Base-by-base conservation (phyloP, 2,888 invertebrate species). In the Nomada flava region DNA sequence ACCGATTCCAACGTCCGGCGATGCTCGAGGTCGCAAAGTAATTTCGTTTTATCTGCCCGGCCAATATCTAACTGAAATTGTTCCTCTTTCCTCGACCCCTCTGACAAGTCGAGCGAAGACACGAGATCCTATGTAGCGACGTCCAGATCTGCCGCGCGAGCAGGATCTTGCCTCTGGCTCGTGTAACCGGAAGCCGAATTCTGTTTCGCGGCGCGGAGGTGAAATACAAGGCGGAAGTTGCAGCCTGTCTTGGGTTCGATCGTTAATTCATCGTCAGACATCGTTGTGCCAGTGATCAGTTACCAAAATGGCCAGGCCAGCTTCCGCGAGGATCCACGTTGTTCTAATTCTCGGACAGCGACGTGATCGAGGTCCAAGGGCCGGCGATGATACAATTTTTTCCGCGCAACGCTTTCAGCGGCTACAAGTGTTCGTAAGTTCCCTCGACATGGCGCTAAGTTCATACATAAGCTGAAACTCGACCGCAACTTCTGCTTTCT, bases 41-140 rank as follows among this genome's bases (percentile, higher is more conserved):
- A 90, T 90, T 91, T 89, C 84, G 88, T 88, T 90, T 89, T 90
- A 89, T 89, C 89, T 88, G 83, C 64, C 84, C 72, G 81, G 69
- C 71, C 76, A 75, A 79, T 87, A 84, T 87, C 87, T 84, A 69
- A 68, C 84, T 79, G 74, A 86, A 86, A 87, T 86, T 88, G 85
- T 86, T 86, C 78, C 79, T 55, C 65, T 64, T 71, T 83, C 64
- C 72, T 65, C 69, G 70, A 42, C 60, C 62, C 50, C 50, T 68
- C 55, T 68, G 72, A 73, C 79, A 69, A 80, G 53, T 69, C 44
- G 55, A 50, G 20, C 69, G n/a, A 69, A 20, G 52, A 44, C 42
- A 52, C 60, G 52, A n/a, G 52, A 50, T 67, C 13, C 60, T 29
- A 62, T 59, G 65, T 76, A 62, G 36, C 36, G 5, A n/a, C 26